These are phyloP conservation scores for Limanda limanda DNA, from an alignment of 2,113 vertebrate species.

Conservation along the genomic window DNA sequence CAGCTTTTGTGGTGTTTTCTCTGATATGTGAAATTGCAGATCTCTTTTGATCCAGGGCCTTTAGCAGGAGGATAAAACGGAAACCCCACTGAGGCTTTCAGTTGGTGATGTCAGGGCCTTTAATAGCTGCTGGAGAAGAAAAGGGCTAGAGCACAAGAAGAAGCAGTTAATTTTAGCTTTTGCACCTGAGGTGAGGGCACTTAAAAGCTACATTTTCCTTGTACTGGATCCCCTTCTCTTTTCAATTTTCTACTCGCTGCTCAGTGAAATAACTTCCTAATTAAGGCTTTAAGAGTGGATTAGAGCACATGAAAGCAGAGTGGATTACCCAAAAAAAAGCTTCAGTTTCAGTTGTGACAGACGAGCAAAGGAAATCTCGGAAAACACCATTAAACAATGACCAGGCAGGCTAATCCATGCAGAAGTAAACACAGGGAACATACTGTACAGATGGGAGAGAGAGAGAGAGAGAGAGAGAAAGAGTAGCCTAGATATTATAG, in stretches of 20 bases:
- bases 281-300: constrained; percentile 51
- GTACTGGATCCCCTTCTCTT: background rate
- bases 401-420: constrained; percentile 61
- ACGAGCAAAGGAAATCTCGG: constrained; percentile 51
- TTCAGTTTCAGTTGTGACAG: constrained; percentile 66
- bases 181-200: constrained; percentile 24
- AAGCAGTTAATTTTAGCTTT: constrained; percentile 36
- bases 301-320: constrained; percentile 47
- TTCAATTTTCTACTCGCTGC: background rate
- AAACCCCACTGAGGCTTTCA: constrained; percentile 42
- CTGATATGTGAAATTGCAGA: constrained; percentile 60
- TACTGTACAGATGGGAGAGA: constrained; percentile 61
- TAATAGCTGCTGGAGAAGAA: constrained; percentile 26
- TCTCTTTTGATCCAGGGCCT: constrained; percentile 63
- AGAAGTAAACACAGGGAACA: constrained; percentile 62
- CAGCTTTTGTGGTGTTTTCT: constrained; percentile 53
- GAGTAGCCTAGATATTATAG: constrained; percentile 34
- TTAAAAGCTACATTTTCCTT: constrained; percentile 17
- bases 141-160: constrained; percentile 11
- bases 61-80: constrained; percentile 38
- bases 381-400: constrained; percentile 64
- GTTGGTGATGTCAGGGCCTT: constrained; percentile 22
- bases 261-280: constrained; percentile 46
- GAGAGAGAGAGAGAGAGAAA: constrained; percentile 24
- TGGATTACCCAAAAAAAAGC: constrained; percentile 43